Percentiles rank a stretch among this genome's conserved stretches.
These are phyloP conservation scores for Uria aalge DNA, from an alignment of 2,113 vertebrate species.

Conservation along the genomic window DNA sequence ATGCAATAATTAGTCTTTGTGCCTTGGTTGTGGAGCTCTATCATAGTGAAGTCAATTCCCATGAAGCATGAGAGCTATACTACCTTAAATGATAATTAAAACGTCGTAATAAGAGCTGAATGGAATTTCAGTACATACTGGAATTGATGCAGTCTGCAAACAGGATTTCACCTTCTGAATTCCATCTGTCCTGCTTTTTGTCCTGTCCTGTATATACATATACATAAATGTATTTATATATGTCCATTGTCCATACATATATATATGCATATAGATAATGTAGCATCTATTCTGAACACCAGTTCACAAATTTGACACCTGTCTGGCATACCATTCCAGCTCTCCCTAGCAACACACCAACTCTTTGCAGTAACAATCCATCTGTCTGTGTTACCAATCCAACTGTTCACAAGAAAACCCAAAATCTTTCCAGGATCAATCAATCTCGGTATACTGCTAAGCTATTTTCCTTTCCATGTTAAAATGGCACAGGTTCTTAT, in stretches of 20 bases:
- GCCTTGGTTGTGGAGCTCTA: neutral
- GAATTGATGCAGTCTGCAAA: neutral
- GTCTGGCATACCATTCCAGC: neutral
- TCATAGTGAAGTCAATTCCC: neutral
- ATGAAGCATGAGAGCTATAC: neutral
- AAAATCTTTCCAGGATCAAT: conserved; percentile 59
- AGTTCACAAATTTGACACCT: neutral
- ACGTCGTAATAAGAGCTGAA: neutral
- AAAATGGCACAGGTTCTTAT: conserved; percentile 11
- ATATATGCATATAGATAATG: neutral
- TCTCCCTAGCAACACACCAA: conserved; percentile 50
- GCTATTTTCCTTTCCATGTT: neutral
- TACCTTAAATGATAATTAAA: neutral
- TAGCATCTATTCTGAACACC: neutral
- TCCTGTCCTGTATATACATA: neutral
- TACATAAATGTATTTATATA: no score
- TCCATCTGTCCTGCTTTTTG: neutral
- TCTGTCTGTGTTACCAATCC: conserved; percentile 38
- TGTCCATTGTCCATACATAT: neutral
- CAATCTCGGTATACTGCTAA: conserved; percentile 3
- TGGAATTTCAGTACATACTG: neutral
- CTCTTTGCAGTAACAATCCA: conserved; percentile 11
- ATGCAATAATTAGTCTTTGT: neutral
- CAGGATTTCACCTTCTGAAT: neutral
- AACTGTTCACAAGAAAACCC: conserved; percentile 56